Base-by-base conservation (phyloP, 2,113 vertebrate species). In the Gracilinanus agilis region DNA sequence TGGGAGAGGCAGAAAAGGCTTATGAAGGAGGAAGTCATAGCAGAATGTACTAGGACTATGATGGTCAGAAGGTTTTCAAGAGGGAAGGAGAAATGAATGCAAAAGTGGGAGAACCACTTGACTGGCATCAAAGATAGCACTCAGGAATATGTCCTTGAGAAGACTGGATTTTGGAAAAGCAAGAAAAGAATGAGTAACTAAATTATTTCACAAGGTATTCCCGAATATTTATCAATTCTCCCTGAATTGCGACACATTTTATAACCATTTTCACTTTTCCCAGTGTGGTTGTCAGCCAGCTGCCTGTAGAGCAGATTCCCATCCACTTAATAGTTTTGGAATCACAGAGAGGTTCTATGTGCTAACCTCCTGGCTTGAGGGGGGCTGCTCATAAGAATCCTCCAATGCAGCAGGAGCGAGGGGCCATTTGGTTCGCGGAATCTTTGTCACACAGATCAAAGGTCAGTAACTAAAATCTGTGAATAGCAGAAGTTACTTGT, bases 321-420 rank as follows among this genome's bases (percentile, higher is more conserved):
- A 90, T 90, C 49, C 89, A 90, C 49, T 90, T 90, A 90, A 49
- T 53, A 90, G 24, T 90, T 90, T 90, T 90, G 89, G 44, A 90
- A 90, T 24, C 44, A 90, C 44, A 49, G 24, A 27, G 27, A 44
- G 44, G 44, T 53, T 90, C 89, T 44, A 53, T 90, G 27, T 40
- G 89, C 44, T 90, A 53, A 90, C 89, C 89, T 90, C 67, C 44
- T 90, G 89, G 6, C 89, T 90, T 44, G 49, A 13, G 27, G 89
- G 89, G 89, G 49, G 27, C 89, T 90, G 24, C 25, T 13, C 49
- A 27, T 0, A 8, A 90, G 27, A 90, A 40, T 83, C 19, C 67
- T 83, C 67, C 67, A 83, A 23, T 9, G 67, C n/a, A 40, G 23
- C 1, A 83, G 67, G n/a, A 83, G 19, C 40, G 34, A 40, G 67